Conservation (phyloP, 2,888 invertebrate species). For the Euproctis similis region DNA sequence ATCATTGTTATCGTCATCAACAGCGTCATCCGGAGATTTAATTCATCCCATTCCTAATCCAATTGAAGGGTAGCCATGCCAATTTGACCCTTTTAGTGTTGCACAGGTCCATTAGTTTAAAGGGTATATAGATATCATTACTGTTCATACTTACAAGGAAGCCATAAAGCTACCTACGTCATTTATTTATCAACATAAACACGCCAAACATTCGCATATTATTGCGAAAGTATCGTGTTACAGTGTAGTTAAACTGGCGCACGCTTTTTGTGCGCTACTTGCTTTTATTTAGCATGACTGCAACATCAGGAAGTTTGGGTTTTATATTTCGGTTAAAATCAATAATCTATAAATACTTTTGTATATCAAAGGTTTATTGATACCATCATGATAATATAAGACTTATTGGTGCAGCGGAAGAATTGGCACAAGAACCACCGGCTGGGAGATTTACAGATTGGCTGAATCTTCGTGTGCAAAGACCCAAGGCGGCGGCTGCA, state of each 20-base stretch:
- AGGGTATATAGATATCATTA: too few species aligned
- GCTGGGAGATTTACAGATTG: constrained; percentile 61
- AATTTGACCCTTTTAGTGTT: too few species aligned
- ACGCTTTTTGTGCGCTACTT: constrained; percentile 31
- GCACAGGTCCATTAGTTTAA: too few species aligned
- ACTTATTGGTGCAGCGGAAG: constrained; percentile 53
- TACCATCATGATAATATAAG: too few species aligned
- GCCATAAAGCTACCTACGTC: constrained; percentile 33
- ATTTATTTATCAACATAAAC: constrained; percentile 51
- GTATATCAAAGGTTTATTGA: too few species aligned
- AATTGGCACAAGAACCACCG: constrained; percentile 65
- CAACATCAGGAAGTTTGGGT: constrained; percentile 13
- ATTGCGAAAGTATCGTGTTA: constrained; percentile 48
- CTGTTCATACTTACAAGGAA: constrained; percentile 29
- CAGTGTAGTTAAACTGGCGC: constrained; percentile 38
- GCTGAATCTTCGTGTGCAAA: constrained; percentile 60
- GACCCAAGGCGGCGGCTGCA: constrained; percentile 40
- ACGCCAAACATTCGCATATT: constrained; percentile 47
- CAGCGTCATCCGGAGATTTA: constrained; percentile 5
- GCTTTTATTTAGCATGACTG: constrained; percentile 19
- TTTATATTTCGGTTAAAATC: constrained; percentile 29
- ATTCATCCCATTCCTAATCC: constrained; percentile 31
- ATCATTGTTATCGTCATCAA: too few species aligned
- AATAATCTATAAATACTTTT: constrained; percentile 38
- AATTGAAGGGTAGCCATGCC: too few species aligned